Conservation (phyloP, 1,140 invertebrate species). For the Pachyrhynchus sulphureomaculatus region DNA sequence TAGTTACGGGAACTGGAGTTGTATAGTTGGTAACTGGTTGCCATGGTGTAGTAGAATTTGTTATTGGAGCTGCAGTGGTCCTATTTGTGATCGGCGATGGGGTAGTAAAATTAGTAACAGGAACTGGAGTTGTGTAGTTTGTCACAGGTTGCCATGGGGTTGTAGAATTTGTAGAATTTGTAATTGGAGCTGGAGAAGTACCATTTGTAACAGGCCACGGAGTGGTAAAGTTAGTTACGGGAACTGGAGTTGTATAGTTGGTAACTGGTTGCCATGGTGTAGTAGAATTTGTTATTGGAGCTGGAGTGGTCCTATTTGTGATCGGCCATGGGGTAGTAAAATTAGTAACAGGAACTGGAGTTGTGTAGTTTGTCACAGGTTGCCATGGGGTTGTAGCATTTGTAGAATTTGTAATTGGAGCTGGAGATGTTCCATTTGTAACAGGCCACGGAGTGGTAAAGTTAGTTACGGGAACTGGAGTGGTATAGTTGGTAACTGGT, state of each 20-base stretch:
- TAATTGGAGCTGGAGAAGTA: background rate
- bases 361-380: background rate
- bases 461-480: too few species aligned
- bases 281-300: constrained; percentile 5
- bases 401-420: too few species aligned
- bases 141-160: constrained; percentile 5
- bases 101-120: background rate
- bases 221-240: background rate
- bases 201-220: background rate
- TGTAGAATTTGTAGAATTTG: constrained; percentile 5
- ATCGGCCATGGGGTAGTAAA: background rate
- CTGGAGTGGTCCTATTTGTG: background rate
- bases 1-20: too few species aligned
- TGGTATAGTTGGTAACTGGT: too few species aligned
- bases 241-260: background rate
- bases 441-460: too few species aligned
- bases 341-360: too few species aligned
- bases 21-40: too few species aligned
- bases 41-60: too few species aligned
- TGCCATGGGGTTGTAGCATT: constrained; percentile 12
- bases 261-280: background rate
- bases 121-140: background rate
- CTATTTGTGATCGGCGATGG: background rate
- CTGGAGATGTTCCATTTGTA: too few species aligned
- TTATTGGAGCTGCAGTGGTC: background rate